Conservation (phyloP, 2,888 invertebrate species). For the Tubulanus polymorphus region DNA sequence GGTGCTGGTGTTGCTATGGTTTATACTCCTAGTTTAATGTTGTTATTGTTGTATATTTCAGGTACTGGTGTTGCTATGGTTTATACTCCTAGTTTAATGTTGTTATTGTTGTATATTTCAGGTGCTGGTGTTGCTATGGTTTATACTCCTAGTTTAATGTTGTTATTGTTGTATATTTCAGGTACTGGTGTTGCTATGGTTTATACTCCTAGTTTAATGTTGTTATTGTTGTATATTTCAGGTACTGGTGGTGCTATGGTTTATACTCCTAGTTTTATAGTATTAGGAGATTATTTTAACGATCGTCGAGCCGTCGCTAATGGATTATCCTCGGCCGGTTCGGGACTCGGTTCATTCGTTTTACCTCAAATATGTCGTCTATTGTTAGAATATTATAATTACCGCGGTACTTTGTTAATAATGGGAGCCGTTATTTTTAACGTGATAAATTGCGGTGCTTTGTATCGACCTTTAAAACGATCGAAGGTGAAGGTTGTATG, state of each 20-base stretch:
- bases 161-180: no score
- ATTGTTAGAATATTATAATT: constrained; percentile 12
- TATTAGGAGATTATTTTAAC: constrained; percentile 22
- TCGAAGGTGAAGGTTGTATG: neutral
- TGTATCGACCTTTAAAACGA: constrained; percentile 15
- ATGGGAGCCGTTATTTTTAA: constrained; percentile 16
- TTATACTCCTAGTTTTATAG: constrained; percentile 17
- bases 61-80: constrained; percentile 16
- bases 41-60: constrained; percentile 17
- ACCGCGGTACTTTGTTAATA: constrained; percentile 18
- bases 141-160: constrained; percentile 18
- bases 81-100: constrained; percentile 17
- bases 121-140: constrained; percentile 16
- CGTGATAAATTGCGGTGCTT: constrained; percentile 10
- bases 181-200: constrained; percentile 16
- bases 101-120: constrained; percentile 17
- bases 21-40: constrained; percentile 17
- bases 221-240: neutral
- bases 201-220: constrained; percentile 17
- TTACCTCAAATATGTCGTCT: constrained; percentile 14
- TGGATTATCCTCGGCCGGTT: constrained; percentile 18
- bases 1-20: constrained; percentile 16
- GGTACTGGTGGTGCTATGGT: constrained; percentile 17
- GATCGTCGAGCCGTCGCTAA: constrained; percentile 22
- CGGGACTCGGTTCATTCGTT: constrained; percentile 18